These are phyloP conservation scores for Taenaris catops DNA, from an alignment of 2,888 invertebrate genomes.

Conservation along the genomic window DNA sequence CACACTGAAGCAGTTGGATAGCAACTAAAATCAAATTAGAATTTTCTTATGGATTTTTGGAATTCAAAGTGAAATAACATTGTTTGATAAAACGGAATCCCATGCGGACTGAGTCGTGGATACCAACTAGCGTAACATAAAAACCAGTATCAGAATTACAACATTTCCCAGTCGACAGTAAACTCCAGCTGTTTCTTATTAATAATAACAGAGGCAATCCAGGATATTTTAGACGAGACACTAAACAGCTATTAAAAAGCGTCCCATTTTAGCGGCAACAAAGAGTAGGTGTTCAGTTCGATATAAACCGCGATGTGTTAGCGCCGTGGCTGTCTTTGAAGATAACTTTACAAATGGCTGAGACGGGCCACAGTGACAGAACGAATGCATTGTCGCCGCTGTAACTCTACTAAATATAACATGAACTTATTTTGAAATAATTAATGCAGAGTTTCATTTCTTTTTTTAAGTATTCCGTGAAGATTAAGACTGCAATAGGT, in stretches of 20 bases:
- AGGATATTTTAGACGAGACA: conserved; percentile 20
- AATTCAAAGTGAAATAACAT: no score
- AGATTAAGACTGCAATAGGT: no score
- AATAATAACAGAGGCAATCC: conserved; percentile 14
- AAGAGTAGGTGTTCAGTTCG: conserved; percentile 44
- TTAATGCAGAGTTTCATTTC: conserved; percentile 2
- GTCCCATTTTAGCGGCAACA: conserved; percentile 42
- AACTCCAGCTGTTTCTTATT: conserved; percentile 9
- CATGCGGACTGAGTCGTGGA: no score
- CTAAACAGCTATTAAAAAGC: conserved; percentile 43
- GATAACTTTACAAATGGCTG: conserved; percentile 61
- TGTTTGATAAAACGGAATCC: no score
- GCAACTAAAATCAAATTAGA: no score
- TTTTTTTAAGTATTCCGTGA: no score
- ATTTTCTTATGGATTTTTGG: no score
- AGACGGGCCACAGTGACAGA: conserved; percentile 49
- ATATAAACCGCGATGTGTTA: conserved; percentile 55
- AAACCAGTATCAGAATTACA: no score
- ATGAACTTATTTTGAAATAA: conserved; percentile 24
- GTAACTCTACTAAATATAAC: conserved; percentile 23
- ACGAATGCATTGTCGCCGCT: conserved; percentile 60
- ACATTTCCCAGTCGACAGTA: conserved; percentile 5
- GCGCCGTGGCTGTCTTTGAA: conserved; percentile 52
- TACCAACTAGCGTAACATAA: no score
- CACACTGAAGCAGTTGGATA: no score